Evolutionary conservation across 2,888 invertebrate genomes (phyloP).

Genomic region (Doris montereyensis): DNA sequence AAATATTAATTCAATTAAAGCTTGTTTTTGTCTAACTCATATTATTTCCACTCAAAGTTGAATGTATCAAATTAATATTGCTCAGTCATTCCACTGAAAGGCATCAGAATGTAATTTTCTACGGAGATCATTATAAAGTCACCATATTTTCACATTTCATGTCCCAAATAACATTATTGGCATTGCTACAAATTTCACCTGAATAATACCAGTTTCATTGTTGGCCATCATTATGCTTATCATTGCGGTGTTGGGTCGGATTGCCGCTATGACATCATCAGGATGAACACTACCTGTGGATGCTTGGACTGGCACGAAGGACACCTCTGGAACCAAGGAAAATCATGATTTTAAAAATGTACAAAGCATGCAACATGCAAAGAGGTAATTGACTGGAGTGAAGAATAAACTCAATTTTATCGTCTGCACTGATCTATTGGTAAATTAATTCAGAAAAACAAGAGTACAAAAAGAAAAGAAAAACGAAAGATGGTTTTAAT

Average conservation of each 20-base stretch:
- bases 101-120: no score
- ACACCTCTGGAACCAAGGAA: conserved; percentile 41
- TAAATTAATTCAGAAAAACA: neutral
- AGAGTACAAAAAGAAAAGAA: neutral
- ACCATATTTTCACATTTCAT: no score
- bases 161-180: neutral
- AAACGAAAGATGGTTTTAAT: neutral
- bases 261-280: conserved; percentile 67
- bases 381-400: neutral
- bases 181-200: conserved; percentile 64
- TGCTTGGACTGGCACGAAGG: conserved; percentile 25
- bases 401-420: neutral
- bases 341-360: neutral
- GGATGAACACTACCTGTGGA: conserved; percentile 48
- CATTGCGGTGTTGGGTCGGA: conserved; percentile 75
- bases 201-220: conserved; percentile 78
- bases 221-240: conserved; percentile 78
- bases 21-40: no score
- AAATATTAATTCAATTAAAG: no score
- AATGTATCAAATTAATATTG: no score
- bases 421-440: neutral
- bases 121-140: no score
- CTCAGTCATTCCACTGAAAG: no score
- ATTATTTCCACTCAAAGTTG: no score
- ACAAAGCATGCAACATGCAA: neutral